phyloP scores from a whole-genome alignment of 92 coral and sea anemone genomes.

The Nematostella vectensis region DNA sequence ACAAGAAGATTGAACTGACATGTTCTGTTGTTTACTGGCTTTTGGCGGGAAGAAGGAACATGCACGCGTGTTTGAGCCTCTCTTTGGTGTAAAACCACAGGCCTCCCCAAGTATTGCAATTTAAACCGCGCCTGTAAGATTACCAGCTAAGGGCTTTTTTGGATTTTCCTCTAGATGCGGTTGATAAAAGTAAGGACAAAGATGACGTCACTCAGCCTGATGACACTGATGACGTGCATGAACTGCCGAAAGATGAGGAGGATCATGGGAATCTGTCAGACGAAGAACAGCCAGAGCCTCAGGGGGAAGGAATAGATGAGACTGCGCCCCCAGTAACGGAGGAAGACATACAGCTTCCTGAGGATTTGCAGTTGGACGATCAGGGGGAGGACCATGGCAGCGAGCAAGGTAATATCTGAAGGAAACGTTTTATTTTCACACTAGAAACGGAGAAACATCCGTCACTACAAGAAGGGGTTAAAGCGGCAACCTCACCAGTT shows the following conservation, averaged over 20 bases:
- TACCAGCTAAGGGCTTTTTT: too few relatives aligned
- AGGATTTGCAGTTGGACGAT: constrained; percentile 70
- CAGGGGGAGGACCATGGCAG: constrained; percentile 14
- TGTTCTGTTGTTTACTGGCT: too few relatives aligned
- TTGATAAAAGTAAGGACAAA: constrained; percentile 62
- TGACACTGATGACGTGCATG: constrained; percentile 33
- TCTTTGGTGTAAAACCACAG: too few relatives aligned
- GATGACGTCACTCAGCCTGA: constrained; percentile 40
- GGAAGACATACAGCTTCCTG: constrained; percentile 70
- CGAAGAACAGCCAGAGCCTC: constrained; percentile 37
- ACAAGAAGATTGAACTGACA: too few relatives aligned
- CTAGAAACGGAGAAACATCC: not conserved
- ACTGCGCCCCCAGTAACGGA: constrained; percentile 32
- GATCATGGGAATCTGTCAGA: constrained; percentile 76
- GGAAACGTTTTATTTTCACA: not conserved
- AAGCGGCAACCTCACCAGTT: too few relatives aligned
- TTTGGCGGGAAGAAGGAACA: too few relatives aligned
- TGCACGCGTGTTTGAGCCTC: too few relatives aligned
- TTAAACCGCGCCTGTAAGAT: too few relatives aligned
- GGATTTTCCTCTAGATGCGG: constrained; percentile 38
- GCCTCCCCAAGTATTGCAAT: too few relatives aligned
- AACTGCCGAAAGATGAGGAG: constrained; percentile 46
- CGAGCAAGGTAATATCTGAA: too few relatives aligned
- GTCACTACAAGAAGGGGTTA: too few relatives aligned
- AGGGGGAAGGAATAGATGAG: constrained; percentile 39